Percentiles rank a stretch among this genome's conserved stretches.
phyloP scores from a whole-genome alignment of 2,888 invertebrate species.

The Chrysolina americana region DNA sequence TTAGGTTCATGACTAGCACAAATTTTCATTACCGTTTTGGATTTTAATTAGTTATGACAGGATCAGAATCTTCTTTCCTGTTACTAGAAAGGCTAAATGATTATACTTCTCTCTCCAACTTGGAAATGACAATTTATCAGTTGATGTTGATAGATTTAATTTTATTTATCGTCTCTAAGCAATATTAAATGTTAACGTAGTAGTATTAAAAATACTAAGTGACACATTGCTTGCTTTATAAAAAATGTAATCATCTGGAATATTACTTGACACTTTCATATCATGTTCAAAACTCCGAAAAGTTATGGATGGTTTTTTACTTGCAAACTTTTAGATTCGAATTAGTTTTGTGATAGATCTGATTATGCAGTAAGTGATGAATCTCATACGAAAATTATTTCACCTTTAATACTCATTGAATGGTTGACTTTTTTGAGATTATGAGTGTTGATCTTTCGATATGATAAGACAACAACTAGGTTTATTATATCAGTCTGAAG shows the following conservation, averaged over 20 bases:
- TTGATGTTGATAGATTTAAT: conserved; percentile 24
- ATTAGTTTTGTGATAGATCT: conserved; percentile 37
- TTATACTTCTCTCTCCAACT: not conserved
- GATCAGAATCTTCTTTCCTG: not conserved
- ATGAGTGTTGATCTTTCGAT: not conserved
- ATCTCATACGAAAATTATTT: not conserved
- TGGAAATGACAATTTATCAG: conserved; percentile 3
- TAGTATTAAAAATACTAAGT: conserved; percentile 41
- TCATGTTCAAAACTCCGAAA: conserved; percentile 43
- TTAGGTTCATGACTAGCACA: not conserved
- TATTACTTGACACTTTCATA: conserved; percentile 37
- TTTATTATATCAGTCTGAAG: not conserved
- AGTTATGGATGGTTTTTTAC: not conserved
- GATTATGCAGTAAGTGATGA: not conserved
- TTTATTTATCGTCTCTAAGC: conserved; percentile 45
- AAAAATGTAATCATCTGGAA: conserved; percentile 39
- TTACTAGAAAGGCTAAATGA: not conserved
- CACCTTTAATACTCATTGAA: conserved; percentile 8
- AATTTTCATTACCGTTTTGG: conserved; percentile 7
- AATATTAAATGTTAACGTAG: conserved; percentile 48
- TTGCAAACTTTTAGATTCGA: not conserved
- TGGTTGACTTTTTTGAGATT: not conserved
- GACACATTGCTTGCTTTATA: conserved; percentile 46
- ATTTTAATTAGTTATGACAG: not conserved
- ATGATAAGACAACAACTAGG: not conserved